Evolutionary conservation across 2,888 invertebrate genomes (phyloP).

Genomic region (Melanostoma mellinum): DNA sequence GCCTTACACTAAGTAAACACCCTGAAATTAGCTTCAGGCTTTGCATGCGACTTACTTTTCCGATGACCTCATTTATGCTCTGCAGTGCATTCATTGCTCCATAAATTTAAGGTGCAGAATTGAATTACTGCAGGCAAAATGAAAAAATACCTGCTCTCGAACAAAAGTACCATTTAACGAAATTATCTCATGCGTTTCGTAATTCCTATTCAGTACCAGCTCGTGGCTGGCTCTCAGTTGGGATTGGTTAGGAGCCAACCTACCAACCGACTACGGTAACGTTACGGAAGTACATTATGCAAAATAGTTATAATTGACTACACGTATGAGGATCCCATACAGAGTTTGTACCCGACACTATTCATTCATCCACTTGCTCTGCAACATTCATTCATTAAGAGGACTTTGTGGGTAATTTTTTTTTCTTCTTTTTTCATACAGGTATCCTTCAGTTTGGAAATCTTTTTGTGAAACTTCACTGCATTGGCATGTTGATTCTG

Average conservation of each 20-base stretch:
- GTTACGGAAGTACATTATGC: constrained; percentile 58
- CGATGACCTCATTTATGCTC: constrained; percentile 51
- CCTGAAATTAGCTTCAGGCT: constrained; percentile 19
- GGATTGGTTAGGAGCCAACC: background rate
- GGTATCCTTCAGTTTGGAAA: constrained; percentile 17
- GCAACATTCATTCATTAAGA: constrained; percentile 18
- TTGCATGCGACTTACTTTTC: background rate
- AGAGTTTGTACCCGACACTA: constrained; percentile 4
- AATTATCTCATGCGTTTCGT: constrained; percentile 53
- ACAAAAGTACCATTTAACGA: constrained; percentile 53
- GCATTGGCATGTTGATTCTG: constrained; percentile 21
- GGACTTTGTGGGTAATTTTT: constrained; percentile 14
- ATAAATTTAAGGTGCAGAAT: constrained; percentile 40
- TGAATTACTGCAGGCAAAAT: constrained; percentile 36
- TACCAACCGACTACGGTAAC: background rate
- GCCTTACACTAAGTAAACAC: background rate
- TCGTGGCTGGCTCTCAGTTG: constrained; percentile 1
- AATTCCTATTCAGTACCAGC: constrained; percentile 34
- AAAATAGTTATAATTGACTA: constrained; percentile 62
- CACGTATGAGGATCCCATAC: constrained; percentile 42
- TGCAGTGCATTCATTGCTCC: constrained; percentile 49
- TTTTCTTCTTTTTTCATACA: background rate
- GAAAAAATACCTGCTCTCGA: background rate
- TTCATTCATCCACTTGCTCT: constrained; percentile 40
- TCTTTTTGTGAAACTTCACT: constrained; percentile 10